Evolutionary conservation across 2,797 vertebrate species (phyloP), one percentile per base, ranked within the genome.

Genomic region (Dallia pectoralis): DNA sequence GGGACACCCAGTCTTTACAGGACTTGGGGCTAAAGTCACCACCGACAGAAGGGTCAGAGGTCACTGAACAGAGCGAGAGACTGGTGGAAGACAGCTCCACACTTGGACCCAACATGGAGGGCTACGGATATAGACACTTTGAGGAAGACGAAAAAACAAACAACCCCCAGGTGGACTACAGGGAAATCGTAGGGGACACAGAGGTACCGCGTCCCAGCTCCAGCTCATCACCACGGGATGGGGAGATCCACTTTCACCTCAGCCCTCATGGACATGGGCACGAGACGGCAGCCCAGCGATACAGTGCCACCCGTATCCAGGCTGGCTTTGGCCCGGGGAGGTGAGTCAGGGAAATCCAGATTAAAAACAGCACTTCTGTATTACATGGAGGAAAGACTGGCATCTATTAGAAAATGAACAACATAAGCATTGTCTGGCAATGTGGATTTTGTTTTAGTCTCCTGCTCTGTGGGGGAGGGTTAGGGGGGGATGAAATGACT

Each of bases 231-330:
- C 2, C 78, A 3, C 1, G 40, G 49, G 86, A 88, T 16, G 72
- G 70, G 8, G 85, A 86, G 3, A 64, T 44, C 33, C 82, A 53
- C 1, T 4, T 82, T 16, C 74, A 82, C 22, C 87, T 79, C 51
- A 77, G 76, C 44, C 75, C 81, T 4, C 86, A 91, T 3, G 74
- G 87, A 29, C 36, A 66, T 27, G 59, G 91, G 18, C 94, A 94
- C 61, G 92, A 95, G 90, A 95, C 93, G 40, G 94, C 93, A 14
- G 94, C 94, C 25, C 95, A 96, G 87, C 81, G 94, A 67, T 95
- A 94, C 91, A 94, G 84, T 4, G 94, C 94, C 74, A 95, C 92
- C 3, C 92, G 94, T 62, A 91, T 94, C 74, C 94, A 93, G 84
- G 95, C 95, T 3, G 93, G 94, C 63, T 88, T 92, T 69, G 92